Percentiles rank a stretch among this genome's conserved stretches.
Conservation (phyloP, 2,113 vertebrate genomes). For the Alethe diademata region DNA sequence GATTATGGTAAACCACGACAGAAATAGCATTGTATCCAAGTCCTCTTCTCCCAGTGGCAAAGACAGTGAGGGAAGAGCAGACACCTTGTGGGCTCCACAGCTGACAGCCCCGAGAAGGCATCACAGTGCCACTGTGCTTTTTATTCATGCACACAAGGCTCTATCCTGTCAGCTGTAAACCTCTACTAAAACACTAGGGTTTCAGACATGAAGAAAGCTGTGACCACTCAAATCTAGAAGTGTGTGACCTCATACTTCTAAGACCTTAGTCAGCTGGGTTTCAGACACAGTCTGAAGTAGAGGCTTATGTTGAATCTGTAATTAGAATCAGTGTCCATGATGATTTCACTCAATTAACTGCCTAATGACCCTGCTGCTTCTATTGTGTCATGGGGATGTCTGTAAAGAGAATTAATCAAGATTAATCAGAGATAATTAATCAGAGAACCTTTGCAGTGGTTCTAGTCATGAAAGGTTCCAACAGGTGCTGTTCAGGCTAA, state of each 20-base stretch:
- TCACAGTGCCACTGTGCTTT: not conserved
- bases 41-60: not conserved
- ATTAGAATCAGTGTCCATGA: not conserved
- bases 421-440: not conserved
- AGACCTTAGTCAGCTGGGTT: not conserved
- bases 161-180: not conserved
- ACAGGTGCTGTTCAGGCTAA: not conserved
- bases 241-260: not conserved
- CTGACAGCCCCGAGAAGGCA: not conserved
- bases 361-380: not conserved
- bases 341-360: not conserved
- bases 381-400: not conserved
- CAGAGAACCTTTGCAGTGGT: not conserved
- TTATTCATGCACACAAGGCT: not conserved
- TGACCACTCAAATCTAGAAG: not conserved
- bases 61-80: not conserved
- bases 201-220: not conserved
- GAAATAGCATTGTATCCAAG: not conserved
- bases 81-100: not conserved
- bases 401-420: not conserved
- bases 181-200: not conserved
- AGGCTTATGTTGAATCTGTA: not conserved
- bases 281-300: not conserved
- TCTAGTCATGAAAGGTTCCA: not conserved
- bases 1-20: not conserved